Evolutionary conservation across 2,797 vertebrate genomes (phyloP), one percentile per base, ranked within the genome.

Genomic region (Xenentodon cancila): DNA sequence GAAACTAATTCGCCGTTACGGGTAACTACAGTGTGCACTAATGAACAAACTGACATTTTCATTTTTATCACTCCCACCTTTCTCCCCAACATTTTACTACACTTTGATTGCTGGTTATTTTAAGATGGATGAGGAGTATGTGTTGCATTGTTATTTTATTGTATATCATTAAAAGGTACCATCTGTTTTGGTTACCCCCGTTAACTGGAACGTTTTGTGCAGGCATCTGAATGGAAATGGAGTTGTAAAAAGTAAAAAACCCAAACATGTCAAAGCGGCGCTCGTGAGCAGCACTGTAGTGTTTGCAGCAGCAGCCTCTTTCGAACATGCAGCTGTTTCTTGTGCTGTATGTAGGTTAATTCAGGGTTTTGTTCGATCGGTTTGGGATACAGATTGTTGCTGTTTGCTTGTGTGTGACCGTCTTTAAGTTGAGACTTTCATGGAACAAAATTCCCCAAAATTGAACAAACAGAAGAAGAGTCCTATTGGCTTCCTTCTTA

Each of bases 401-500:
- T 47, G 40, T 43, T 53, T 61, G 40, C 22, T 0, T 32, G 3
- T 17, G 60, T 65, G 47, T 56, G 67, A 66, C 47, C 53, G 45
- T 51, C 49, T 76, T 21, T 32, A 42, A 52, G 60, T 49, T 20
- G 44, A 55, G 62, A 15, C 21, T 64, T 64, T 62, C 44, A 30
- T 32, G 16, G 48, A 43, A 49, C 9, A 59, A 7, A 70, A 67
- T 18, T 17, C n/a, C 37, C 18, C 37, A 47, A 42, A 63, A 60
- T 69, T 71, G 57, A 66, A 49, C 56, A 15, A 61, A 80, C 77
- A 82, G 78, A 78, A 73, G 79, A 62, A 73, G 75, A 78, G 74
- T 78, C 61, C 72, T 47, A 8, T 47, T 50, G 58, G 57, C 74
- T 82, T 71, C 68, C 73, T 87, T 84, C 18, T 86, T 79, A 81